phyloP scores from a whole-genome alignment of 2,113 vertebrate species.

The Lophius piscatorius region DNA sequence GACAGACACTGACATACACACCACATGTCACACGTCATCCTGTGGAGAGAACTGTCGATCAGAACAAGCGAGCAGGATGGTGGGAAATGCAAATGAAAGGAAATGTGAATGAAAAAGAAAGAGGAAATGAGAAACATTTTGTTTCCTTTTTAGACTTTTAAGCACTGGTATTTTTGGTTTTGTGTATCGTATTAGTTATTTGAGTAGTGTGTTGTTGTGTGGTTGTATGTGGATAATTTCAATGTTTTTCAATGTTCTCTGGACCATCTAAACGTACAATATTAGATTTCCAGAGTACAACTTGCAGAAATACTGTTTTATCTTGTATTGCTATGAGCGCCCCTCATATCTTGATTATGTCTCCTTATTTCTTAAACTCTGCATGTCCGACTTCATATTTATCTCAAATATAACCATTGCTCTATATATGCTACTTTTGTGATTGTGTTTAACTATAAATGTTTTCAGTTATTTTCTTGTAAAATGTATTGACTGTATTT shows the following conservation, averaged over 20 bases:
- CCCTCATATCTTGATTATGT: too few species aligned
- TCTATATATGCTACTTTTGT: background rate
- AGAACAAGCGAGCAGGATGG: conserved; percentile 20
- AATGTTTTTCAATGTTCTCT: too few species aligned
- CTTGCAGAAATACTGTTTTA: background rate
- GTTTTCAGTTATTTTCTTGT: background rate
- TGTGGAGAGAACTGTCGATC: conserved; percentile 66
- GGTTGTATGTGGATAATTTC: background rate
- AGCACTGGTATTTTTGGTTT: too few species aligned
- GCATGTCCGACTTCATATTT: background rate
- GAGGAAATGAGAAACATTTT: background rate
- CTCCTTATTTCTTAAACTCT: background rate
- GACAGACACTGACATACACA: conserved; percentile 75
- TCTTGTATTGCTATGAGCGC: background rate
- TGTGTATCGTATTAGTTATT: too few species aligned
- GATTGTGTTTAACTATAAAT: background rate
- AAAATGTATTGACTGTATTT: background rate
- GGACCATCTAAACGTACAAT: too few species aligned
- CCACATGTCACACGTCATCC: conserved; percentile 76
- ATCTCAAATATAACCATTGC: background rate
- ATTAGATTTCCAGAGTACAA: background rate
- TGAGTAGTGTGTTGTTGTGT: too few species aligned
- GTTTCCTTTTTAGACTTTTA: too few species aligned
- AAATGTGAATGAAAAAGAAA: background rate
- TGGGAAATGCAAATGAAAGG: background rate